Base-by-base conservation (phyloP, 2,113 vertebrate species). In the Caranx melampygus region DNA sequence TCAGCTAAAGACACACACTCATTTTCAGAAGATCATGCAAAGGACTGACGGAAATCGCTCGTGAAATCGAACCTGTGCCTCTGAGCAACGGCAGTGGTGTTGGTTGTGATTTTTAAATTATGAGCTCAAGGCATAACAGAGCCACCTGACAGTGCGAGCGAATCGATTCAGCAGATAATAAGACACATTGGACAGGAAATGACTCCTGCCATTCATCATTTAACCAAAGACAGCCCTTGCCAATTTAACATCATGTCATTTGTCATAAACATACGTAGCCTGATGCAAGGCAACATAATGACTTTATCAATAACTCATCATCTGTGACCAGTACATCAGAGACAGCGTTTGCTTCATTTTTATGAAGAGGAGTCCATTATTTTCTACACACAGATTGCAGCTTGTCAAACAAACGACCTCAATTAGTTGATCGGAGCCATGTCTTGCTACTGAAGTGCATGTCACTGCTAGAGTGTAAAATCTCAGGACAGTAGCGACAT, bases 301-400 rank as follows among this genome's bases (percentile, higher is more conserved):
- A 69, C 81, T 85, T 84, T 62, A 86, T 91, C 91, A 87, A 91
- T 90, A 88, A 80, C 44, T 79, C 83, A 68, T 90, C 84, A 88
- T 86, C 79, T 80, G 81, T 82, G 81, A 87, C 76, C 66, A 37
- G 66, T 42, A 72, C 75, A 78, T 86, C 73, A 61, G 34, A 77
- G 63, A n/a, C 65, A 37, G 34, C 2, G 68, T 68, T 87, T 55
- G 68, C 82, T 68, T 79, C 45, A 34, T 76, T 74, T 72, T 51
- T 35, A 18, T 54, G 44, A 72, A 63, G 58, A 55, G 15, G 31
- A 44, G 14, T 47, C 37, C 35, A 58, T 68, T 78, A 44, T 82
- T 63, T 60, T 54, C n/a, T 2, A 37, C 59, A 3, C 61, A 52
- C 49, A 67, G 77, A 80, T 80, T 59, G 62, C 47, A 68, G n/a